Evolutionary conservation across 2,888 invertebrate genomes (phyloP).

Genomic region (Agapetus fuscipes): DNA sequence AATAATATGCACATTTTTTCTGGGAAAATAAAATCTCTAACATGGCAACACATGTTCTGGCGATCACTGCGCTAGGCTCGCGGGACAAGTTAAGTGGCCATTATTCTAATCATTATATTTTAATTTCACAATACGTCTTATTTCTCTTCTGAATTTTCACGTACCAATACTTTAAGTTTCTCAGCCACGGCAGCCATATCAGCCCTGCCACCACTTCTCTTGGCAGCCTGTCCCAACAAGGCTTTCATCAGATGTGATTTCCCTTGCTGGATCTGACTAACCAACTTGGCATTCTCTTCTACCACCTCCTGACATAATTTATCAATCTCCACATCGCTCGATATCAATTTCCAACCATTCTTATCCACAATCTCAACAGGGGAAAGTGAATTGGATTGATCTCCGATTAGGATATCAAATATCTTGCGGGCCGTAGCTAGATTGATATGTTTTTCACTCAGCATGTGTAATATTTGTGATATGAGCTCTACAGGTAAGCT

Average conservation of each 20-base stretch:
- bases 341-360: conserved; percentile 56
- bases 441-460: conserved; percentile 53
- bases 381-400: conserved; percentile 26
- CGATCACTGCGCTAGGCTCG: no score
- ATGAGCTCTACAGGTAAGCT: conserved; percentile 43
- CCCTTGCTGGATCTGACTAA: conserved; percentile 56
- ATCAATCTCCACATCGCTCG: conserved; percentile 47
- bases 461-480: conserved; percentile 51
- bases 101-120: no score
- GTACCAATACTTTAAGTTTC: conserved; percentile 52
- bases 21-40: no score
- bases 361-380: conserved; percentile 46
- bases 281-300: conserved; percentile 54
- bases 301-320: conserved; percentile 52
- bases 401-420: conserved; percentile 31
- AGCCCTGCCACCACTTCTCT: conserved; percentile 49
- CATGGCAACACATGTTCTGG: no score
- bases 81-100: no score
- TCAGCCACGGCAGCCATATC: conserved; percentile 56
- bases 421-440: conserved; percentile 43
- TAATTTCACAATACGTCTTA: no score
- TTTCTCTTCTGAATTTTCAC: no score
- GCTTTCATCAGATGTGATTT: conserved; percentile 60
- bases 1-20: no score
- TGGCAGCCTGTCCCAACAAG: conserved; percentile 51